A percentile compares a stretch with the other conserved stretches of the same genome.
Evolutionary conservation across 2,888 invertebrate species (phyloP).

Genomic region (Melanchra persicariae): DNA sequence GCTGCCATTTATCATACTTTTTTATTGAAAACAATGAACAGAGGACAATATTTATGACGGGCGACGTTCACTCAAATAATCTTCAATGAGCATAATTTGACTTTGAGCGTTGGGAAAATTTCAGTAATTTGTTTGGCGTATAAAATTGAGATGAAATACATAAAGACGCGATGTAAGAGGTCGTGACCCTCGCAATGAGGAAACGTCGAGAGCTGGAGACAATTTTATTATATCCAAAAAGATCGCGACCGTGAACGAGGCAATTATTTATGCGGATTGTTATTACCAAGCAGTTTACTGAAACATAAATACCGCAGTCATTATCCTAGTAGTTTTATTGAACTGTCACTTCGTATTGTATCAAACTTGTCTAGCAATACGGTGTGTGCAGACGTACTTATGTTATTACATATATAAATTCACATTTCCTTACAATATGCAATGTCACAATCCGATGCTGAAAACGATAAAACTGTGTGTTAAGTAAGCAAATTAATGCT

Average conservation of each 20-base stretch:
- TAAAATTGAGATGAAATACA: slow-evolving; percentile 64
- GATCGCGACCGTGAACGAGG: slow-evolving; percentile 60
- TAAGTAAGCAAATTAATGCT: slow-evolving; percentile 78
- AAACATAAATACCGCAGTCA: slow-evolving; percentile 37
- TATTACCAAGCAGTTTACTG: slow-evolving; percentile 45
- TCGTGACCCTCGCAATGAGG: slow-evolving; percentile 65
- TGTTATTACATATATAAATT: slow-evolving; percentile 43
- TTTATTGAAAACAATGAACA: slow-evolving; percentile 81
- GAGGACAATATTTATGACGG: slow-evolving; percentile 68
- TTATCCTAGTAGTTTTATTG: slow-evolving; percentile 45
- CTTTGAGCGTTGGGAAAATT: slow-evolving; percentile 58
- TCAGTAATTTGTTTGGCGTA: slow-evolving; percentile 56
- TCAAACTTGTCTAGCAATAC: slow-evolving; percentile 16
- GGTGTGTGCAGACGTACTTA: slow-evolving; percentile 25
- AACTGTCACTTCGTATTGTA: slow-evolving; percentile 33
- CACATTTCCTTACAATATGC: slow-evolving; percentile 51
- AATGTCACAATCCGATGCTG: slow-evolving; percentile 63
- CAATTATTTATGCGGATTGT: slow-evolving; percentile 58
- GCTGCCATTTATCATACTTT: slow-evolving; percentile 82
- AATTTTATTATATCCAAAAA: slow-evolving; percentile 64
- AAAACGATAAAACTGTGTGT: slow-evolving; percentile 69
- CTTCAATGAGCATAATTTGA: slow-evolving; percentile 64
- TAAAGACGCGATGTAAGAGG: slow-evolving; percentile 61
- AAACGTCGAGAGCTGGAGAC: slow-evolving; percentile 61
- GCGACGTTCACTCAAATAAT: slow-evolving; percentile 64